phyloP scores from a whole-genome alignment of 2,113 vertebrate species.

The Craseonycteris thonglongyai region DNA sequence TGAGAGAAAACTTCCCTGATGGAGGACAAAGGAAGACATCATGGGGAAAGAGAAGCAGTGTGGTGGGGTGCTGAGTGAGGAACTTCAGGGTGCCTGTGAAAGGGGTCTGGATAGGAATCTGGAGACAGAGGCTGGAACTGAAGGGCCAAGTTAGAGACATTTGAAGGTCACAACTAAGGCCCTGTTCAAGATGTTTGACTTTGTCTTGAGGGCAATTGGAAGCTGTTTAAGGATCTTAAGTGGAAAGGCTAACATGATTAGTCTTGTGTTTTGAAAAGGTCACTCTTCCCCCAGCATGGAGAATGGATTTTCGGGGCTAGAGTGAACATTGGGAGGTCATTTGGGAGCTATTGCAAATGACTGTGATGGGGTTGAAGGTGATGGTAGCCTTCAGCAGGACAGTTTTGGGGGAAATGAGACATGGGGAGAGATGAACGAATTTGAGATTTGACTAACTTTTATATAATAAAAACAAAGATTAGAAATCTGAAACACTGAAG shows the following conservation, averaged over 20 bases:
- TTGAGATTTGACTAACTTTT: neutral
- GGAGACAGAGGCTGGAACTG: neutral
- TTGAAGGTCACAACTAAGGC: conserved; percentile 39
- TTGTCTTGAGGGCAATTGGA: conserved; percentile 53
- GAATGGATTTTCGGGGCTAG: conserved; percentile 35
- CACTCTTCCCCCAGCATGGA: neutral
- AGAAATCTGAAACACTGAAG: neutral
- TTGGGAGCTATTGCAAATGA: neutral
- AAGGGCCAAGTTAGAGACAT: neutral
- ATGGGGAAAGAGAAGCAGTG: neutral
- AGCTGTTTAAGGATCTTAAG: conserved; percentile 58
- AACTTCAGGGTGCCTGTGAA: rapidly evolving
- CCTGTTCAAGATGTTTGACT: conserved; percentile 50
- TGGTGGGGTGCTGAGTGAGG: neutral
- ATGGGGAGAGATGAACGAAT: neutral
- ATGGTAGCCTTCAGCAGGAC: neutral
- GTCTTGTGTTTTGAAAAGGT: conserved; percentile 55
- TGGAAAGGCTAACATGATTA: conserved; percentile 56
- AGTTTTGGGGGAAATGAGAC: neutral
- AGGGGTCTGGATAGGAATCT: neutral
- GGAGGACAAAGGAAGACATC: neutral
- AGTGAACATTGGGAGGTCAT: neutral
- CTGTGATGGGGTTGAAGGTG: neutral
- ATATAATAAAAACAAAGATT: neutral
- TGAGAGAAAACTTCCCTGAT: neutral